Conservation (phyloP, 2,113 vertebrate genomes). For the Catharus bicknelli region DNA sequence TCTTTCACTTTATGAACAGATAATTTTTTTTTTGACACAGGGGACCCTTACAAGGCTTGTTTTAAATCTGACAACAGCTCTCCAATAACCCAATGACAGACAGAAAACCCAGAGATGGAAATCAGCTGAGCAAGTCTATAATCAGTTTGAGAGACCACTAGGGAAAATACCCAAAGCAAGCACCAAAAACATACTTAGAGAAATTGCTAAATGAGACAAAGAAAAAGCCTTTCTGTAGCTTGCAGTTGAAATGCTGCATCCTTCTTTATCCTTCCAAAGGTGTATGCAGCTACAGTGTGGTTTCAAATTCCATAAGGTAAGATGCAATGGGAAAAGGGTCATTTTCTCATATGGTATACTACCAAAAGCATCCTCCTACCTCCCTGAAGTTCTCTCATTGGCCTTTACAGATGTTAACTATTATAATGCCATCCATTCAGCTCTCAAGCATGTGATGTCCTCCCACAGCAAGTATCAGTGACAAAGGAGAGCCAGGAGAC, state of each 20-base stretch:
- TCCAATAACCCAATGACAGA: neutral
- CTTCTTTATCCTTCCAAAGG: neutral
- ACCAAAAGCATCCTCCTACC: neutral
- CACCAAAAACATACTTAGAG: neutral
- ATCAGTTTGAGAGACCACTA: neutral
- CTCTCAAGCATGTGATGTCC: neutral
- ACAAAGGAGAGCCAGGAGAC: fast-evolving
- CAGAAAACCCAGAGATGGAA: neutral
- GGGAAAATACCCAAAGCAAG: neutral
- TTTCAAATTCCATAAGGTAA: neutral
- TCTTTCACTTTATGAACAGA: neutral
- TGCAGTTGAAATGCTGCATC: neutral
- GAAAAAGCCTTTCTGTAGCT: neutral
- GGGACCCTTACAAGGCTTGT: neutral
- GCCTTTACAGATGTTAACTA: neutral
- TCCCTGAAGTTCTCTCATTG: neutral
- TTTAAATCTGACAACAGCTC: slow-evolving; percentile 14
- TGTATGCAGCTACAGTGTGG: neutral
- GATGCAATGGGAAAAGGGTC: neutral
- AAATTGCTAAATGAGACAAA: neutral
- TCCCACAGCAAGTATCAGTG: neutral
- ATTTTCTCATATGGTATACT: neutral
- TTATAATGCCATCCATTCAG: neutral
- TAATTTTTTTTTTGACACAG: neutral
- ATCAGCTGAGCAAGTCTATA: neutral